Percentiles rank a stretch among this genome's conserved stretches.
These are phyloP conservation scores for Rotaria sp. DNA, from an alignment of 2,888 invertebrate genomes.

Conservation along the genomic window DNA sequence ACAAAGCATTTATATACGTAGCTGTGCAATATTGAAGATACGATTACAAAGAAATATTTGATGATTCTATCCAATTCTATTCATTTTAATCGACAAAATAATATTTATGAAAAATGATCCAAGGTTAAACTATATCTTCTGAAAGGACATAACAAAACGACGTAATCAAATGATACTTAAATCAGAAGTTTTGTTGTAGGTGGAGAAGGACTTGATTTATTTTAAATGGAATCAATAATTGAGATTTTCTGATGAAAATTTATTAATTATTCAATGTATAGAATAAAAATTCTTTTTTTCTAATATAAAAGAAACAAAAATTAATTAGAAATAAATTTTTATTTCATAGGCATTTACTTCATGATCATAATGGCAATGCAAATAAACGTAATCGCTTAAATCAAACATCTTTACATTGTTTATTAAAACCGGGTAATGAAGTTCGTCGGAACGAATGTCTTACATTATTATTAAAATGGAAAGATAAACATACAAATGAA, in stretches of 20 bases:
- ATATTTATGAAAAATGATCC: constrained; percentile 2
- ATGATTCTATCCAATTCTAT: not conserved
- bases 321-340: not conserved
- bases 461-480: constrained; percentile 63
- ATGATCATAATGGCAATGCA: constrained; percentile 64
- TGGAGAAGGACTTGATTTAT: not conserved
- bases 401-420: constrained; percentile 63
- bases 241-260: no score
- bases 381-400: constrained; percentile 65
- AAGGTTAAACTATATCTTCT: no score
- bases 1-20: not conserved
- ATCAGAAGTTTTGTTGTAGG: not conserved
- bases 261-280: no score
- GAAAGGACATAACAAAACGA: not conserved
- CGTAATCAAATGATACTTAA: not conserved
- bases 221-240: no score
- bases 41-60: not conserved
- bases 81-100: not conserved
- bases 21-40: not conserved
- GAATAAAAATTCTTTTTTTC: no score
- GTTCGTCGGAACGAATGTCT: constrained; percentile 60
- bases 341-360: constrained; percentile 59
- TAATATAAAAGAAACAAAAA: not conserved
- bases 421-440: constrained; percentile 56
- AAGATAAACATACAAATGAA: constrained; percentile 52